Evolutionary conservation across 1,140 invertebrate species (phyloP), one percentile per base, ranked within the genome.

Genomic region (Drosophila pallidifrons): DNA sequence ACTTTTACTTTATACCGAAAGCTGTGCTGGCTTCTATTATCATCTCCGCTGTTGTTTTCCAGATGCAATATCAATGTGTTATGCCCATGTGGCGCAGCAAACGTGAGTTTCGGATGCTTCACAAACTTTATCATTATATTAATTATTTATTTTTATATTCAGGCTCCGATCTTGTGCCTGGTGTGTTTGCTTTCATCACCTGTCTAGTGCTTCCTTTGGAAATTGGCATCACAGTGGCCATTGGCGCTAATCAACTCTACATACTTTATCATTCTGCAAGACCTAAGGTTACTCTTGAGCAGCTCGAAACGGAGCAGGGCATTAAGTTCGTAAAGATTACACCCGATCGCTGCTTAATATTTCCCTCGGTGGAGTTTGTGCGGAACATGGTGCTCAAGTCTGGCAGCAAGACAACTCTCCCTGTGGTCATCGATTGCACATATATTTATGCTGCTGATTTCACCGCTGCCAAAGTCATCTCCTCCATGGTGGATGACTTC

Each of bases 251-350:
- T 82, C 93, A 99, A 5, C 93, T 98, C 1, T 97, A 98, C 80
- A 96, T 99, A 58, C 93, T 99, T 13, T 98, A 98, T 91, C 96
- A 98, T 77, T 96, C 97, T 15, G 97, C 98, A 0, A 94, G 97
- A 74, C 98, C 98, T 15, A 97, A 97, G 91, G 96, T 99, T 30
- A 94, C 94, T 1, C 94, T 97, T 8, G 96, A 97, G 91, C 95
- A 95, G 95, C 20, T 96, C 5, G 91, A 92, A 95, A 96, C 95
- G 69, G 93, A 93, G 51, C 93, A 93, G 11, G 95, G 95, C 38
- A 94, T 95, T 5, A 95, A 96, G 72, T 97, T 97, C 87, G 92
- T 97, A 5, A 95, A 97, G 93, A 93, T 98, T 47, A 97, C 96
- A 1, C 96, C 97, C 10, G 96, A 97, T 92, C 95, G 97, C 43